A percentile compares a stretch with the other conserved stretches of the same genome.
These are phyloP conservation scores for Drosophila prolongata DNA, from an alignment of 2,888 invertebrate species.

Conservation along the genomic window DNA sequence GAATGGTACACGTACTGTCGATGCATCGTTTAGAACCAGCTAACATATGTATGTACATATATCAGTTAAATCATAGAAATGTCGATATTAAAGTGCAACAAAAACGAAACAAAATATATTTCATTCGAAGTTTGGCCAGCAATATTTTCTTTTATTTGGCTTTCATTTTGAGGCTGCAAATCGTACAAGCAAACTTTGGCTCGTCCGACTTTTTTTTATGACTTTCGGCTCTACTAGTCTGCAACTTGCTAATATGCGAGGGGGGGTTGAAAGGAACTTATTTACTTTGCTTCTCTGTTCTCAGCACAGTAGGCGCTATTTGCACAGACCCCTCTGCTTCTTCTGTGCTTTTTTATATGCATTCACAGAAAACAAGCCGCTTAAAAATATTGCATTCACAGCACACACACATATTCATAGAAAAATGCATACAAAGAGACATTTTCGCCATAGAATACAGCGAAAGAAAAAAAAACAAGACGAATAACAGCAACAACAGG, in stretches of 20 bases:
- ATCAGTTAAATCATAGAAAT: not conserved
- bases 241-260: slow-evolving; percentile 68
- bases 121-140: not conserved
- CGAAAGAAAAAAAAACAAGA: slow-evolving; percentile 29
- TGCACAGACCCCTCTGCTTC: slow-evolving; percentile 36
- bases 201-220: slow-evolving; percentile 13
- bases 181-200: slow-evolving; percentile 65
- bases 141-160: too few relatives aligned
- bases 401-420: slow-evolving; percentile 37
- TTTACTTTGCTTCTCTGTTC: slow-evolving; percentile 40
- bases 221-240: slow-evolving; percentile 36
- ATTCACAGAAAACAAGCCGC: slow-evolving; percentile 61
- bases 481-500: slow-evolving; percentile 41
- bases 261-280: slow-evolving; percentile 23
- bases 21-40: not conserved
- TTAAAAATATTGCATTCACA: slow-evolving; percentile 75
- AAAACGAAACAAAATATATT: not conserved
- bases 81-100: not conserved
- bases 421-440: slow-evolving; percentile 28
- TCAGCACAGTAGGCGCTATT: slow-evolving; percentile 61
- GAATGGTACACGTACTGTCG: too few relatives aligned
- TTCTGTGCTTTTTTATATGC: slow-evolving; percentile 21
- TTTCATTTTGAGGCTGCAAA: slow-evolving; percentile 54
- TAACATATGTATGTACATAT: not conserved
- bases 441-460: slow-evolving; percentile 55